Conservation (phyloP, 2,797 vertebrate species). For the Echeneis naucrates region DNA sequence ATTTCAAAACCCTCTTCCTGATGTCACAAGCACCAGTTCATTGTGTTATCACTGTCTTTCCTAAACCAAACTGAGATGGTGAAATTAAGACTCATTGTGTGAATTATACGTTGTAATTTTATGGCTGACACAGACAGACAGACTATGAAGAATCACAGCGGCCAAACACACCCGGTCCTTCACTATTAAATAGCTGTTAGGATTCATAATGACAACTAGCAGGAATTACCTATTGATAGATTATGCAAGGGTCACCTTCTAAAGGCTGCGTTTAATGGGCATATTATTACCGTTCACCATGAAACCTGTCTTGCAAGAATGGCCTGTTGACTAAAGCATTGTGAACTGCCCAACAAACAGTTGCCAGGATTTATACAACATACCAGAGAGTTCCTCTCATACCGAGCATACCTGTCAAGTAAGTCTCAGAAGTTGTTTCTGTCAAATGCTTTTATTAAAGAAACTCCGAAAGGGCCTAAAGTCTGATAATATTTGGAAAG, state of each 20-base stretch:
- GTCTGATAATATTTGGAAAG: not conserved
- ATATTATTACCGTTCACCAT: not conserved
- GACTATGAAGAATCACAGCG: not conserved
- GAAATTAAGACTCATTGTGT: not conserved
- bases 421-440: slow-evolving; percentile 40
- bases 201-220: not conserved
- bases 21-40: not conserved
- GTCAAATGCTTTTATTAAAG: slow-evolving; percentile 34
- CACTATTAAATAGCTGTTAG: not conserved
- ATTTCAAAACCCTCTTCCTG: not conserved
- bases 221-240: not conserved
- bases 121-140: not conserved
- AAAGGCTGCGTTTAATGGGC: slow-evolving; percentile 3
- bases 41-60: not conserved
- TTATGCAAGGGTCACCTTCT: not conserved
- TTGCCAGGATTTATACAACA: slow-evolving; percentile 32
- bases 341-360: slow-evolving; percentile 10
- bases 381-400: slow-evolving; percentile 37
- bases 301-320: slow-evolving; percentile 39
- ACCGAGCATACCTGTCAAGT: slow-evolving; percentile 55
- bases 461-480: not conserved
- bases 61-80: not conserved
- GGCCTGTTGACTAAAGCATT: slow-evolving; percentile 33
- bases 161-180: not conserved
- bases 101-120: not conserved